phyloP scores from a whole-genome alignment of 2,797 vertebrate genomes.

The Rhynchonycteris naso region DNA sequence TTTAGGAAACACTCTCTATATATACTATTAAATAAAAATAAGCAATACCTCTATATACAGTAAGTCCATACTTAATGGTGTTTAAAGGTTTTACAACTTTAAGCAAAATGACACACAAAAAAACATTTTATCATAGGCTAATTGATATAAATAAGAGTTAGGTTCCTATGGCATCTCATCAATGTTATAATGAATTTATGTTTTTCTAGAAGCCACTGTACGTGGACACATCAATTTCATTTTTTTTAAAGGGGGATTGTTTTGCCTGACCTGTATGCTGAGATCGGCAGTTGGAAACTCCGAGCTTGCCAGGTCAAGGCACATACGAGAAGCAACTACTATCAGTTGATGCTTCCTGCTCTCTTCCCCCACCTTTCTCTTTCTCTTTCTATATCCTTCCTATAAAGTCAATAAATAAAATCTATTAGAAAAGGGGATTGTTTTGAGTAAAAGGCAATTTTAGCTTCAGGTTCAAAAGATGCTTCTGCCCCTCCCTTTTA shows the following conservation, averaged over 20 bases:
- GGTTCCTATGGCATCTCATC: background rate
- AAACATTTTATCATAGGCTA: background rate
- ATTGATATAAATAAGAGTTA: background rate
- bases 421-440: background rate
- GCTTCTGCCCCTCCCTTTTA: background rate
- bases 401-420: too few species aligned
- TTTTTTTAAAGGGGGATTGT: background rate
- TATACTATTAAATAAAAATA: slow-evolving; percentile 19
- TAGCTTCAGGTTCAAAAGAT: background rate
- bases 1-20: background rate
- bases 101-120: background rate
- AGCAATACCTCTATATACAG: background rate
- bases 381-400: too few species aligned
- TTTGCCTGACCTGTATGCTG: too few species aligned
- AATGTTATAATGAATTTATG: background rate
- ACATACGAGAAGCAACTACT: too few species aligned
- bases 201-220: background rate
- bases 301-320: too few species aligned
- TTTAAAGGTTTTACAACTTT: background rate
- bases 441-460: background rate
- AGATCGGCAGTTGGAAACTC: too few species aligned
- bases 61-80: background rate
- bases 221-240: background rate
- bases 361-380: too few species aligned
- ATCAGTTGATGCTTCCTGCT: too few species aligned